Percentiles rank a stretch among this genome's conserved stretches.
Evolutionary conservation across 1,140 invertebrate species (phyloP).

Genomic region (Homalodisca vitripennis): DNA sequence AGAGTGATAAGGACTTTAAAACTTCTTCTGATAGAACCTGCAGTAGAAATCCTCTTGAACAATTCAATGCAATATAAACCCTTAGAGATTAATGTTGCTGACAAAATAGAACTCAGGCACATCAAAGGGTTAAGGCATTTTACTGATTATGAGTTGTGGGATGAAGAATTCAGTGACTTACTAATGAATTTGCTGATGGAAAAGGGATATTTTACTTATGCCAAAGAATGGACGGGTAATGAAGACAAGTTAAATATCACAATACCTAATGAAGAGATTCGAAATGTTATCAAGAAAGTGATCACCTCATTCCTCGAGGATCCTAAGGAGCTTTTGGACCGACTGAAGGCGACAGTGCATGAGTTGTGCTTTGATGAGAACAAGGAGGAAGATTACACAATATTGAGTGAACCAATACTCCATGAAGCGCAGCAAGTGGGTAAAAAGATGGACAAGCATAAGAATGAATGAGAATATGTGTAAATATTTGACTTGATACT

Average conservation of each 20-base stretch:
- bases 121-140: neutral
- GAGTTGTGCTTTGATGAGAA: neutral
- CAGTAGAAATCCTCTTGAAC: neutral
- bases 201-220: constrained; percentile 5
- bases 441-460: no score
- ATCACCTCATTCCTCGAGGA: neutral
- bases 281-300: neutral
- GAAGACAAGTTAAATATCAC: neutral
- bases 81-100: neutral
- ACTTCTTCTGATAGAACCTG: neutral
- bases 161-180: neutral
- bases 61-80: neutral
- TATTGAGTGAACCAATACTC: no score
- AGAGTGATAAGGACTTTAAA: neutral
- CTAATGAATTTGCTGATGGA: neutral
- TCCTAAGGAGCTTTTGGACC: neutral
- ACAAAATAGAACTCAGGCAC: neutral
- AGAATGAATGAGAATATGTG: no score
- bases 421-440: no score
- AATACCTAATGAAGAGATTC: neutral
- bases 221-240: neutral
- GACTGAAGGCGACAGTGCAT: constrained; percentile 3
- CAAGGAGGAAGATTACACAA: no score
- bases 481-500: no score
- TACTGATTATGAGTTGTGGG: neutral